Base-by-base conservation (phyloP, 2,113 vertebrate genomes). In the Aptenodytes patagonicus region DNA sequence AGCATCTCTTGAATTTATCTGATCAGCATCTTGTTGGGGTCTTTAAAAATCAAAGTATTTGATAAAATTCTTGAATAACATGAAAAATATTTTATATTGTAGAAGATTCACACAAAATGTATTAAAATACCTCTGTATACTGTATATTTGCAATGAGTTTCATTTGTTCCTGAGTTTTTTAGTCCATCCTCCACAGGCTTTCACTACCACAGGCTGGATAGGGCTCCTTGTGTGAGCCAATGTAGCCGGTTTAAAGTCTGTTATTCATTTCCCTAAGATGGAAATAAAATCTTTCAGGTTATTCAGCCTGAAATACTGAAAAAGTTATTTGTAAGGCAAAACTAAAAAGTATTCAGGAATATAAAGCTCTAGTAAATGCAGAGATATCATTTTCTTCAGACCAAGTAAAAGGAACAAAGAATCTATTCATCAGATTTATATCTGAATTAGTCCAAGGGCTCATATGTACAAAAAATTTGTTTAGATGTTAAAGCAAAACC, bases 71-170 rank as follows among this genome's bases (percentile, higher is more conserved):
- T 66, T 57, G 31, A 84, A 64, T 49, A 77, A 66, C 31, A 44
- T 16, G 17, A 84, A 78, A 69, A 64, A 47, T 21, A 60, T 81
- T 61, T 95, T 81, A 44, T 91, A n/a, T 58, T 54, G 61, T 83
- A 21, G 25, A 89, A 72, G 46, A 65, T 21, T 73, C 71, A 51
- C 32, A 84, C 6, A 44, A 76, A 46, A 11, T 75, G 36, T 34
- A 36, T 60, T 62, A 65, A 66, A 93, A 31, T 93, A 96, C 88
- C 95, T 97, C 94, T 83, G 71, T 83, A 34, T 76, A 81, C 25
- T 89, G 60, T 86, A 93, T 93, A 70, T 87, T 87, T 87, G 96
- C 95, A 91, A 54, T 57, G 29, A 97, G 92, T 62, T 97, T 94
- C 70, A 83, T 93, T 92, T 87, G 72, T 92, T 98, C 89, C 65